Conservation (phyloP, 2,113 vertebrate species). For the Ammodytes marinus region DNA sequence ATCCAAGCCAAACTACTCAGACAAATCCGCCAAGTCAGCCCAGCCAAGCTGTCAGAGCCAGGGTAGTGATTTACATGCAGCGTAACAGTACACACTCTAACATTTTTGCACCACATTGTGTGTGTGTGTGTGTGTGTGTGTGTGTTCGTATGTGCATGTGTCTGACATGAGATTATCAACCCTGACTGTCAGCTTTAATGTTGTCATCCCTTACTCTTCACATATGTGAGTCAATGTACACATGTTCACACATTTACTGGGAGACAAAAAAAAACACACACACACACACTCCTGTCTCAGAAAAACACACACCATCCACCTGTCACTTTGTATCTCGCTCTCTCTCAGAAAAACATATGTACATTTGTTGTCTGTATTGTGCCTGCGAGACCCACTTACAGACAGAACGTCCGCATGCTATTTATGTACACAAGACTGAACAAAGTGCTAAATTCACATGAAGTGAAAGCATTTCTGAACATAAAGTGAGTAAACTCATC, state of each 20-base stretch:
- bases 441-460: constrained; percentile 43
- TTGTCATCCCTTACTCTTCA: constrained; percentile 44
- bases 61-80: constrained; percentile 56
- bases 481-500: constrained; percentile 35
- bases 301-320: constrained; percentile 39
- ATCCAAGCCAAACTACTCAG: constrained; percentile 55
- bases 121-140: not conserved
- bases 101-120: not conserved
- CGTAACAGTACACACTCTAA: constrained; percentile 46
- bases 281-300: constrained; percentile 2
- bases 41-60: constrained; percentile 68
- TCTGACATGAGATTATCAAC: constrained; percentile 35
- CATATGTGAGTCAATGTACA: constrained; percentile 52
- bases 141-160: constrained; percentile 20
- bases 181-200: constrained; percentile 29
- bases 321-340: constrained; percentile 44
- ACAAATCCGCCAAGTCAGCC: constrained; percentile 66
- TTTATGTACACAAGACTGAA: constrained; percentile 46
- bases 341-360: constrained; percentile 19
- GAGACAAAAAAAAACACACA: constrained; percentile 4
- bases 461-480: constrained; percentile 58
- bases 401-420: constrained; percentile 20
- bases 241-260: constrained; percentile 23
- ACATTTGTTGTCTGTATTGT: constrained; percentile 38
- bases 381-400: constrained; percentile 13